Base-by-base conservation (phyloP, 2,888 invertebrate genomes). In the Archips xylosteana region DNA sequence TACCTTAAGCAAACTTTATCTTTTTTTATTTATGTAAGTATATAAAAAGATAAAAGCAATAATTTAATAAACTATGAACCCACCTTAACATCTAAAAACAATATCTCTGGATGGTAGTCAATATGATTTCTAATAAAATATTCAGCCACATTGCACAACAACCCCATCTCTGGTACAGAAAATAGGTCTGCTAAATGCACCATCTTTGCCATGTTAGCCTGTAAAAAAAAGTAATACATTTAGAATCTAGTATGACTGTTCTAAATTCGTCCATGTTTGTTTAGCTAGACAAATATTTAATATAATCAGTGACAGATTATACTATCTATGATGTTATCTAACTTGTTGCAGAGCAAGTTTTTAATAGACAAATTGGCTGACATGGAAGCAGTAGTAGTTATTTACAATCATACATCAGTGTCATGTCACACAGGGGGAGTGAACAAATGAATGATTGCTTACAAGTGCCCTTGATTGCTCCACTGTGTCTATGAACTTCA, bases 151-250 rank as follows among this genome's bases (percentile, higher is more conserved):
- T 99, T 98, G 82, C 98, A 98, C 3, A 99, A 94, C 59, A 99
- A 94, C 78, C 98, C 97, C 97, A 99, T 98, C 95, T 99, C 99
- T 42, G 99, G 99, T 61, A 99, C 97, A 8, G 99, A 99, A 92
- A 99, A 99, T 70, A 99, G 92, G 94, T 99, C 99, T 5, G 99
- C 98, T 80, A 99, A 93, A 88, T 99, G 99, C 23, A 98, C 97
- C 98, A 99, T 98, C 90, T 96, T 96, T 1, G 96, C 94, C 79
- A 95, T 92, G 75, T 94, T 94, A 74, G 95, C 93, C 95, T 96
- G 92, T 72, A 77, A 78, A 49, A 57, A n/a, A 57, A 63, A 13
- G 6, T 23, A 6, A 23, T 8, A 23, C 0, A 23, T 32, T 57
- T 23, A 32, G 45, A 57, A 13, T 32, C 32, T 10, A 57, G 10